A percentile compares a stretch with the other conserved stretches of the same genome.
Conservation (phyloP, 1,140 invertebrate genomes). For the Phthorimaea operculella region DNA sequence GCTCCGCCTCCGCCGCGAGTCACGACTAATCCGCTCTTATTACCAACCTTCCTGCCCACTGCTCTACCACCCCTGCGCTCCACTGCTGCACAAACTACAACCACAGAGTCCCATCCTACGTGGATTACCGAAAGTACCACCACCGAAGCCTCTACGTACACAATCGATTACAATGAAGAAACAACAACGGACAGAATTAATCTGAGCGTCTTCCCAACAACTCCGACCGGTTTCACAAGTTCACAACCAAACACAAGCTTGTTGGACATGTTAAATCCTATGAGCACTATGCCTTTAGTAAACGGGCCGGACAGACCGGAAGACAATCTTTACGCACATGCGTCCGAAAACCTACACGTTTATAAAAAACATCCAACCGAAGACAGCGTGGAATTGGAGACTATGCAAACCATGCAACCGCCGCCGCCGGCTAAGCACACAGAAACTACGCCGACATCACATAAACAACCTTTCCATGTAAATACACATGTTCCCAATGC, state of each 20-base stretch:
- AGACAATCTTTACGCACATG: constrained; percentile 57
- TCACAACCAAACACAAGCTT: background rate
- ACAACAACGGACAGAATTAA: constrained; percentile 14
- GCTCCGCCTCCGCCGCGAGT: constrained; percentile 27
- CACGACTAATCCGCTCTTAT: constrained; percentile 17
- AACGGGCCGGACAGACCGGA: constrained; percentile 47
- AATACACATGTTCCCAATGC: constrained; percentile 35
- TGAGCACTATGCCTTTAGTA: constrained; percentile 57
- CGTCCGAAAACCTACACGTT: constrained; percentile 50
- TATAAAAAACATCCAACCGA: constrained; percentile 36
- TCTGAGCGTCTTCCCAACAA: constrained; percentile 10
- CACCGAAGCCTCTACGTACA: constrained; percentile 28
- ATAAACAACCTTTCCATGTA: constrained; percentile 37
- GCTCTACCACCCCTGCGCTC: constrained; percentile 24
- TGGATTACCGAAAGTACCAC: constrained; percentile 19
- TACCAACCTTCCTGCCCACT: constrained; percentile 43
- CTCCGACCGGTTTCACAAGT: constrained; percentile 6
- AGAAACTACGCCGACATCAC: constrained; percentile 39
- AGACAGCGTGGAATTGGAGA: constrained; percentile 38
- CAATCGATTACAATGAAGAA: constrained; percentile 26
- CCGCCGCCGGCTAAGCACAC: constrained; percentile 42
- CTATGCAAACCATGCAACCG: constrained; percentile 66
- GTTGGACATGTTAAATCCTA: constrained; percentile 45
- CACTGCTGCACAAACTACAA: constrained; percentile 16
- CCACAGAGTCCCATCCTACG: constrained; percentile 6